Conservation (phyloP, 2,888 invertebrate genomes). For the Nemoura dubitans region DNA sequence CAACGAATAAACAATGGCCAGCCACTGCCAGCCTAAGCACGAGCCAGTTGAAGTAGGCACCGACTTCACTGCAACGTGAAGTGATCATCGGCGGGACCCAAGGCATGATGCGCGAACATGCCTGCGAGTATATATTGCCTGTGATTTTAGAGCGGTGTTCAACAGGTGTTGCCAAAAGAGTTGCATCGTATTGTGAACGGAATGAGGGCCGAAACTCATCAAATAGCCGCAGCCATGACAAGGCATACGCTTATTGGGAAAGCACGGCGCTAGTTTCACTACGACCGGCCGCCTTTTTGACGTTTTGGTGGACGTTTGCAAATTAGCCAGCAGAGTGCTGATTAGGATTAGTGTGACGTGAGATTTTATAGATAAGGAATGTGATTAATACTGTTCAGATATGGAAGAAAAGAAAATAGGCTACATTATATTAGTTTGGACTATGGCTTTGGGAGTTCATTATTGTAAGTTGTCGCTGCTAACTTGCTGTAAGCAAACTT, state of each 20-base stretch:
- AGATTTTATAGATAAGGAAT: not conserved
- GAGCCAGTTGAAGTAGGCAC: not conserved
- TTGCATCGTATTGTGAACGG: too few species aligned
- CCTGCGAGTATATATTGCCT: too few species aligned
- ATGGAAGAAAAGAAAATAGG: not conserved
- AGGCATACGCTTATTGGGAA: too few species aligned
- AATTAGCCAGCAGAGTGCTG: too few species aligned
- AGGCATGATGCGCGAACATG: too few species aligned
- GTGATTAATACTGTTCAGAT: not conserved
- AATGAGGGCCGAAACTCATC: too few species aligned
- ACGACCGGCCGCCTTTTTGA: not conserved
- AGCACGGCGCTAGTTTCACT: too few species aligned
- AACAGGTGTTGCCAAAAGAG: too few species aligned
- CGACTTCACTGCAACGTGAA: not conserved
- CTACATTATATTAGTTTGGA: not conserved
- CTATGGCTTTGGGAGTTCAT: not conserved
- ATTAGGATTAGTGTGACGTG: not conserved
- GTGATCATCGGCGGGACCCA: too few species aligned
- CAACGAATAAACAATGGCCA: conserved; percentile 12
- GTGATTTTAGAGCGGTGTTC: too few species aligned
- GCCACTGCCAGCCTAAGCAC: not conserved
- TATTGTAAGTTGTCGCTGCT: not conserved
- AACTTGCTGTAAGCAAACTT: too few species aligned
- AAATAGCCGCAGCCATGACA: too few species aligned
- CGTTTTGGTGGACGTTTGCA: not conserved